phyloP scores from a whole-genome alignment of 2,113 vertebrate genomes.

The Onychostruthus taczanowskii region DNA sequence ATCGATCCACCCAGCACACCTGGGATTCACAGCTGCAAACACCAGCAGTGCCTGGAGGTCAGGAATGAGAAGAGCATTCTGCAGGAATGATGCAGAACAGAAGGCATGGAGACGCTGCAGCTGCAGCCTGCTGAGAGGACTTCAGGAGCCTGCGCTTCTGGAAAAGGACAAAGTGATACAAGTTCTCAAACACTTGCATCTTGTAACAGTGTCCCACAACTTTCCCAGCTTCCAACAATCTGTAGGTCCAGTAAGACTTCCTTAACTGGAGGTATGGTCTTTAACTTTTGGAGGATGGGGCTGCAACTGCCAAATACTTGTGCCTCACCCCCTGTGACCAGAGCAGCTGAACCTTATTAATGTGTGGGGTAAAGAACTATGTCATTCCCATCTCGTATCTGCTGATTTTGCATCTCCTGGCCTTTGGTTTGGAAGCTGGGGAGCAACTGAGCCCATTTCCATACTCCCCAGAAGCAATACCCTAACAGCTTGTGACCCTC shows the following conservation, averaged over 20 bases:
- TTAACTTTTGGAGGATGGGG: neutral
- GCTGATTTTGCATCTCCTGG: neutral
- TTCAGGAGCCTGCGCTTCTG: neutral
- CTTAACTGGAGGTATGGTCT: neutral
- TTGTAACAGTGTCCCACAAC: neutral
- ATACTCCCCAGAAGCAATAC: neutral
- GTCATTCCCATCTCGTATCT: neutral
- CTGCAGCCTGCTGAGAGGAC: neutral
- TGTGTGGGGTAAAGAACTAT: fast-evolving
- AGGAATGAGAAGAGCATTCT: neutral
- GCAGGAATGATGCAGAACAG: neutral
- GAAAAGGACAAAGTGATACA: neutral
- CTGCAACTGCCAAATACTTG: neutral
- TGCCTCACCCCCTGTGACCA: neutral
- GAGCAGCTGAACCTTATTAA: neutral
- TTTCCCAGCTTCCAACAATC: neutral
- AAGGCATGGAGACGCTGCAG: neutral
- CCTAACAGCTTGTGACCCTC: fast-evolving
- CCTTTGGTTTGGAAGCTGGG: neutral
- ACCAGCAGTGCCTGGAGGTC: neutral
- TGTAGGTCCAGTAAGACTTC: neutral
- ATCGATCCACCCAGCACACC: fast-evolving
- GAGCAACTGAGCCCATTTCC: neutral
- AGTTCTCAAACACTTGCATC: neutral
- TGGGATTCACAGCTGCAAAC: neutral